These are phyloP conservation scores for Genyomyrus donnyi DNA, from an alignment of 2,113 vertebrate species.

Conservation along the genomic window DNA sequence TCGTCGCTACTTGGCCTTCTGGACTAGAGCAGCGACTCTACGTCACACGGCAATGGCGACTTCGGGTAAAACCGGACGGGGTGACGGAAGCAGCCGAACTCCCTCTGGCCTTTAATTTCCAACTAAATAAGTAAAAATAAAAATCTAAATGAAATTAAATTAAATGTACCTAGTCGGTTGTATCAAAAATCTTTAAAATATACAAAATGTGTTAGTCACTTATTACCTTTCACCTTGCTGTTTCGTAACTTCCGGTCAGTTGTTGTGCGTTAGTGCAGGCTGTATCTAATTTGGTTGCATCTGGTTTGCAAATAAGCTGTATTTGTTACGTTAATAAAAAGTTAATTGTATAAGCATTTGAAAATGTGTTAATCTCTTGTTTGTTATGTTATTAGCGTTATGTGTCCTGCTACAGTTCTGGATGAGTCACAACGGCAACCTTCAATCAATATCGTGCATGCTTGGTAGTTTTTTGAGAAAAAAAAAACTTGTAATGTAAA, in stretches of 20 bases:
- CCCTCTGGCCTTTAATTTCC: not conserved
- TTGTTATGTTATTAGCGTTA: not conserved
- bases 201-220: not conserved
- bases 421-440: not conserved
- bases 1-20: constrained; percentile 69
- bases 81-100: constrained; percentile 2
- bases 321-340: not conserved
- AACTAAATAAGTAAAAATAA: not conserved
- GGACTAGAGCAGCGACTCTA: constrained; percentile 61
- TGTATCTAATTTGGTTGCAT: not conserved
- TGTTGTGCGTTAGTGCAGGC: not conserved
- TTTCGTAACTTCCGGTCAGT: constrained; percentile 2
- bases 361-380: not conserved
- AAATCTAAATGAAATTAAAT: not conserved
- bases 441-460: not conserved
- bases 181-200: not conserved
- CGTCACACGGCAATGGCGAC: constrained; percentile 20
- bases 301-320: not conserved
- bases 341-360: not conserved
- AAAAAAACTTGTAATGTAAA: not conserved
- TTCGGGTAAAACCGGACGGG: not conserved
- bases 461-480: not conserved
- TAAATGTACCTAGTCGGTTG: not conserved
- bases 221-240: constrained; percentile 10
- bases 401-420: not conserved